Conservation (phyloP, 2,797 vertebrate genomes). For the Poeciliopsis paucimaculata region DNA sequence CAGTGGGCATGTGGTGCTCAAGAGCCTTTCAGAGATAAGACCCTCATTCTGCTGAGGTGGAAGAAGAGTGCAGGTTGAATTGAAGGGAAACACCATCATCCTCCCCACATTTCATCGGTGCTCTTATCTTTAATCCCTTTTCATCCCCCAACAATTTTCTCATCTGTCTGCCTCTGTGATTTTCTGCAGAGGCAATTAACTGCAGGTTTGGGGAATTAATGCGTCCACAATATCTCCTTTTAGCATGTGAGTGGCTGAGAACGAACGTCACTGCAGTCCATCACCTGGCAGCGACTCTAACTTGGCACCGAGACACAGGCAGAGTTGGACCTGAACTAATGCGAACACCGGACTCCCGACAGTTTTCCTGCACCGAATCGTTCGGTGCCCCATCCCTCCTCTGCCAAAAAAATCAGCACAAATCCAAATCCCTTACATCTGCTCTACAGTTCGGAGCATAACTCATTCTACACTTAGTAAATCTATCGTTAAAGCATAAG, state of each 20-base stretch:
- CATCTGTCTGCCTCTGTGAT: conserved; percentile 23
- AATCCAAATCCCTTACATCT: conserved; percentile 51
- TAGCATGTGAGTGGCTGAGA: conserved; percentile 12
- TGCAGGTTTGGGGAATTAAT: conserved; percentile 28
- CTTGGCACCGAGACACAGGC: conserved; percentile 27
- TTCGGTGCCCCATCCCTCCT: conserved; percentile 17
- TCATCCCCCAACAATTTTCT: conserved; percentile 24
- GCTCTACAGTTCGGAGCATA: conserved; percentile 33
- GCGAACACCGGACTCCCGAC: conserved; percentile 28
- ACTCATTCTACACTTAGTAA: conserved; percentile 58
- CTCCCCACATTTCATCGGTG: conserved; percentile 30
- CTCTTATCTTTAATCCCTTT: conserved; percentile 42
- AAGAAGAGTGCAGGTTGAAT: conserved; percentile 35
- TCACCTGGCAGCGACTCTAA: conserved; percentile 51
- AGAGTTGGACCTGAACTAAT: conserved; percentile 40
- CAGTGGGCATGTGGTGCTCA: conserved; percentile 69
- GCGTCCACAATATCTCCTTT: conserved; percentile 19
- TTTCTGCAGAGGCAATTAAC: conserved; percentile 25
- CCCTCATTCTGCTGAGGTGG: conserved; percentile 60
- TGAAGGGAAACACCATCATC: conserved; percentile 48
- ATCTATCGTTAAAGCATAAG: conserved; percentile 59
- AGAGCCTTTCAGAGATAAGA: conserved; percentile 70
- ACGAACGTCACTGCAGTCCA: conserved; percentile 49
- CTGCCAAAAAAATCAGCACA: conserved; percentile 43
- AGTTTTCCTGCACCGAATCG: conserved; percentile 40